Conservation (phyloP, 2,797 vertebrate species). For the Lepilemur ruficaudatus region DNA sequence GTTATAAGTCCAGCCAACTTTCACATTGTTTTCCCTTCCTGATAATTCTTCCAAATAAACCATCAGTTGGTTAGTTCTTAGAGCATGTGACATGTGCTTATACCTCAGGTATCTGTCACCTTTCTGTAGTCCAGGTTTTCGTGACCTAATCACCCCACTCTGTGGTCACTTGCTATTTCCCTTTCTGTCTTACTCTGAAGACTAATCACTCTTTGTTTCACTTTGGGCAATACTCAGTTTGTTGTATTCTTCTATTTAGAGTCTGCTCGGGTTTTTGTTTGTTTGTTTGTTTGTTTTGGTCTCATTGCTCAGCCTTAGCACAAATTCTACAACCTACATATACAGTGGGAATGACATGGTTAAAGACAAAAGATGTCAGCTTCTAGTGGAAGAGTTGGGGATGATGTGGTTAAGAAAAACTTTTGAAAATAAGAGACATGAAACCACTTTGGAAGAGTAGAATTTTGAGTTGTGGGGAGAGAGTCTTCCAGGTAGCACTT, state of each 20-base stretch:
- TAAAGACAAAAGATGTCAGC: not conserved
- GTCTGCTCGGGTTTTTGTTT: not conserved
- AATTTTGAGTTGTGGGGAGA: not conserved
- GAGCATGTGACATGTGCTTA: not conserved
- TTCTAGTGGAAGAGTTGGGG: not conserved
- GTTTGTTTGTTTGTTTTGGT: too few species aligned
- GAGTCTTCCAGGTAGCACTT: constrained; percentile 15
- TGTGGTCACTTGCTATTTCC: not conserved
- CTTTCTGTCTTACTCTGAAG: not conserved
- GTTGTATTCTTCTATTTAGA: not conserved
- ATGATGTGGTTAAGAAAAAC: constrained; percentile 16
- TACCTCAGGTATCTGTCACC: not conserved
- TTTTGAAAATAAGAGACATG: constrained; percentile 23
- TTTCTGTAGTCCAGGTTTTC: not conserved
- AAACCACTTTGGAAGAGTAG: not conserved
- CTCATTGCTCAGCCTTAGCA: not conserved
- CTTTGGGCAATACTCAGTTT: not conserved
- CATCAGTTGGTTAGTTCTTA: constrained; percentile 27
- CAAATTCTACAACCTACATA: not conserved
- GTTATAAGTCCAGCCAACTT: not conserved
- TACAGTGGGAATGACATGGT: not conserved
- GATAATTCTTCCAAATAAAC: constrained; percentile 43
- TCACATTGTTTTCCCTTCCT: not conserved
- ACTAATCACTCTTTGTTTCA: not conserved
- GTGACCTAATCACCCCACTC: not conserved